These are phyloP conservation scores for Euwallacea fornicatus DNA, from an alignment of 1,140 invertebrate genomes.

Conservation along the genomic window DNA sequence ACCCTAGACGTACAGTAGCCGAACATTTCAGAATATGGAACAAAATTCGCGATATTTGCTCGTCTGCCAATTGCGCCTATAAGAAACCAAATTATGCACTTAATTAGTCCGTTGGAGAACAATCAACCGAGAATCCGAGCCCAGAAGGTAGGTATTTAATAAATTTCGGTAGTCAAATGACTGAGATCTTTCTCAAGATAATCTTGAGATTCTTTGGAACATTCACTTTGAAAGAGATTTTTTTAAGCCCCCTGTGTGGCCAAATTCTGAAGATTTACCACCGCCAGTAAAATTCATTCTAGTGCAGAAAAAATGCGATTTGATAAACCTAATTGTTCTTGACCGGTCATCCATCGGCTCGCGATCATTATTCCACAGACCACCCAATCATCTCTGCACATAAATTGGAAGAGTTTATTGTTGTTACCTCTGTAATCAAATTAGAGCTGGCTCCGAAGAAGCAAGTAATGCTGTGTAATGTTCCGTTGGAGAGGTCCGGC, in stretches of 20 bases:
- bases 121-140: conserved; percentile 16
- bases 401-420: conserved; percentile 29
- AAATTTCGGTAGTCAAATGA: conserved; percentile 29
- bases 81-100: no score
- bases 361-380: conserved; percentile 13
- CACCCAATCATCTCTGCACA: conserved; percentile 20
- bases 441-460: conserved; percentile 21
- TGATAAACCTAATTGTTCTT: no score
- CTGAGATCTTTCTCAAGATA: not conserved
- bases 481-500: conserved; percentile 2
- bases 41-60: no score
- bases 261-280: no score
- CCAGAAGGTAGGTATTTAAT: conserved; percentile 14
- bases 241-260: no score
- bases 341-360: no score
- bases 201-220: no score
- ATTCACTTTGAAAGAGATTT: not conserved
- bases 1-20: no score
- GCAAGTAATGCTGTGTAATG: conserved; percentile 30
- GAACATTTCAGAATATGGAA: no score
- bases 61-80: no score
- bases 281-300: no score
- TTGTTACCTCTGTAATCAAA: conserved; percentile 33
- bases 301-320: no score
- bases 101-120: conserved; percentile 6